Conservation (phyloP, 2,888 invertebrate genomes). For the Bruchidius siliquastri region DNA sequence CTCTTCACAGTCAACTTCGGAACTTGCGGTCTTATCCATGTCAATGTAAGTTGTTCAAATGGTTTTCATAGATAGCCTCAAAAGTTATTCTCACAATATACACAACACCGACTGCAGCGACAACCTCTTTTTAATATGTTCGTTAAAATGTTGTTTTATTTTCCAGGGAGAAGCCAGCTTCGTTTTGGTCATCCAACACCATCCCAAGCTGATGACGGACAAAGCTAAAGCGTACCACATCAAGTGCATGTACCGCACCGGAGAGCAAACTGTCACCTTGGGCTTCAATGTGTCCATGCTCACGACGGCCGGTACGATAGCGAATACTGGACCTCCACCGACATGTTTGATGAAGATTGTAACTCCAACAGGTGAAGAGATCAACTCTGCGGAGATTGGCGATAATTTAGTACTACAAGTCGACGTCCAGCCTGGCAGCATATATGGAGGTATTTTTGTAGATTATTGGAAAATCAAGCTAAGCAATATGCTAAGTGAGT, state of each 20-base stretch:
- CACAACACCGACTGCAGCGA: no score
- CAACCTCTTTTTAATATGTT: not conserved
- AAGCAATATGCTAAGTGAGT: no score
- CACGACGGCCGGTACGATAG: conserved; percentile 91
- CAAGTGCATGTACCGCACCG: conserved; percentile 91
- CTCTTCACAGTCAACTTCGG: conserved; percentile 76
- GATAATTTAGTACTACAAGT: conserved; percentile 72
- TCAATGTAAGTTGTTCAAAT: conserved; percentile 72
- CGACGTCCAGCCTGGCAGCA: conserved; percentile 53
- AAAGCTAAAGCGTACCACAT: conserved; percentile 95
- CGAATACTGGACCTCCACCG: conserved; percentile 91
- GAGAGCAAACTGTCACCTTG: conserved; percentile 85
- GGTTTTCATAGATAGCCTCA: no score
- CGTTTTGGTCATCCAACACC: conserved; percentile 91
- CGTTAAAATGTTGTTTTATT: not conserved
- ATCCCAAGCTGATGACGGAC: conserved; percentile 91
- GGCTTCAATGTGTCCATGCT: conserved; percentile 95
- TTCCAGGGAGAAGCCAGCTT: conserved; percentile 83
- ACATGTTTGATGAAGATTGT: conserved; percentile 90
- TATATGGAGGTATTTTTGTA: conserved; percentile 64
- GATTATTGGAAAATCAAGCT: no score
- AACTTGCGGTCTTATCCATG: conserved; percentile 85
- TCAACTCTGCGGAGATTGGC: conserved; percentile 88
- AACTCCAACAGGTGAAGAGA: conserved; percentile 80
- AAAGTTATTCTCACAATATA: no score